Evolutionary conservation across 2,797 vertebrate genomes (phyloP).

Genomic region (Acestrorhynchus altus): DNA sequence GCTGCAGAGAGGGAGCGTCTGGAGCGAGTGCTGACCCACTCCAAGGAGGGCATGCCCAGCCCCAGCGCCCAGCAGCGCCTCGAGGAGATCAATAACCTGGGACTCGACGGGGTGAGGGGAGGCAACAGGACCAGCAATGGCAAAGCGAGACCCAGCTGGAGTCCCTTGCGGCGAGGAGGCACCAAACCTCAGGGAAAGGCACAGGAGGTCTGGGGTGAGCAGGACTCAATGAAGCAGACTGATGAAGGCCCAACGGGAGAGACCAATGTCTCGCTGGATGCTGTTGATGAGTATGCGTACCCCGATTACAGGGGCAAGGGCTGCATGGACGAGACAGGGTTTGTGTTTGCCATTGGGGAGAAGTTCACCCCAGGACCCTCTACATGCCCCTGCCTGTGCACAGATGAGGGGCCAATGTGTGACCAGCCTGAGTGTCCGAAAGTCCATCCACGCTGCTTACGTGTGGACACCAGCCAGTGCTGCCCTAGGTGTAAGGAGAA

Average conservation of each 20-base stretch:
- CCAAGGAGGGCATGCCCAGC: conserved; percentile 73
- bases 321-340: conserved; percentile 98
- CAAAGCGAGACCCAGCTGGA: conserved; percentile 79
- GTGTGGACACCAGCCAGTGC: conserved; percentile 96
- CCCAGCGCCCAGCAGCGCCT: conserved; percentile 75
- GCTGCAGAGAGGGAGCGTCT: conserved; percentile 61
- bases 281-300: conserved; percentile 92
- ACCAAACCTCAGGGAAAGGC: conserved; percentile 72
- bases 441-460: conserved; percentile 94
- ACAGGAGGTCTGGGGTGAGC: conserved; percentile 79
- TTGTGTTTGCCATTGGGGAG: conserved; percentile 95
- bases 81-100: conserved; percentile 81
- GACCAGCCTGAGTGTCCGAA: conserved; percentile 94
- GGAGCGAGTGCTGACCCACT: conserved; percentile 59
- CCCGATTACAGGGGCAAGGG: conserved; percentile 98
- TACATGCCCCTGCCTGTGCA: conserved; percentile 96
- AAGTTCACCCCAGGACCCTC: conserved; percentile 95
- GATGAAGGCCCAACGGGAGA: conserved; percentile 83
- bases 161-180: conserved; percentile 68
- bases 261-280: conserved; percentile 81
- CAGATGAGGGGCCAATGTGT: conserved; percentile 96
- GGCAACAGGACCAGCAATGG: conserved; percentile 79
- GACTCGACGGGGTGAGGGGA: conserved; percentile 76
- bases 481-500: conserved; percentile 96
- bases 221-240: conserved; percentile 73